These are phyloP conservation scores for Nibea coibor DNA, from an alignment of 2,113 vertebrate species.

Conservation along the genomic window DNA sequence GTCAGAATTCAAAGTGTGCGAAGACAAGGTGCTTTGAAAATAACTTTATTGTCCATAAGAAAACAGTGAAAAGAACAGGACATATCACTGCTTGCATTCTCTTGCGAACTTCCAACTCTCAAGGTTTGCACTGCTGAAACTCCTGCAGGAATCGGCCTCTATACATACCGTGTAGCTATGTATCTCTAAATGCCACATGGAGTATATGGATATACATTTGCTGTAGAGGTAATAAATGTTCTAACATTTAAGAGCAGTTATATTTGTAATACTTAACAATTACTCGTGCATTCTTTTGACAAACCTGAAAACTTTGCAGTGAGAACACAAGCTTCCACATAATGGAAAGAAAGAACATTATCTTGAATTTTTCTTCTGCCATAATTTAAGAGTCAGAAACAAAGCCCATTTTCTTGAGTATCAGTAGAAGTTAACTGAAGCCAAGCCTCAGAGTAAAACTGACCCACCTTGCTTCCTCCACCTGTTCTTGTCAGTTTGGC, in stretches of 20 bases:
- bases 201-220: constrained; percentile 62
- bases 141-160: constrained; percentile 46
- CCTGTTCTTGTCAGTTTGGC: constrained; percentile 56
- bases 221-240: constrained; percentile 73
- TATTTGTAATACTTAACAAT: constrained; percentile 74
- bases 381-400: constrained; percentile 66
- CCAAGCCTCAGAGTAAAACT: constrained; percentile 31
- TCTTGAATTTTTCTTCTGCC: constrained; percentile 45
- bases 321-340: constrained; percentile 66
- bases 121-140: constrained; percentile 50
- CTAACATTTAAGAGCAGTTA: constrained; percentile 71
- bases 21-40: constrained; percentile 72
- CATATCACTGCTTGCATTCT: constrained; percentile 68
- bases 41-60: constrained; percentile 85
- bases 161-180: constrained; percentile 56
- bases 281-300: constrained; percentile 76
- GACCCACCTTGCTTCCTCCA: constrained; percentile 38
- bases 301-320: constrained; percentile 72
- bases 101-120: constrained; percentile 60
- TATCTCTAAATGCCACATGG: constrained; percentile 64
- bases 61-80: constrained; percentile 81
- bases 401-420: constrained; percentile 38
- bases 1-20: not conserved
- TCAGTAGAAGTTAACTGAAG: constrained; percentile 30
- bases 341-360: constrained; percentile 53